A percentile compares a stretch with the other conserved stretches of the same genome.
Conservation (phyloP, 2,797 vertebrate genomes). For the Gymnocypris eckloni region DNA sequence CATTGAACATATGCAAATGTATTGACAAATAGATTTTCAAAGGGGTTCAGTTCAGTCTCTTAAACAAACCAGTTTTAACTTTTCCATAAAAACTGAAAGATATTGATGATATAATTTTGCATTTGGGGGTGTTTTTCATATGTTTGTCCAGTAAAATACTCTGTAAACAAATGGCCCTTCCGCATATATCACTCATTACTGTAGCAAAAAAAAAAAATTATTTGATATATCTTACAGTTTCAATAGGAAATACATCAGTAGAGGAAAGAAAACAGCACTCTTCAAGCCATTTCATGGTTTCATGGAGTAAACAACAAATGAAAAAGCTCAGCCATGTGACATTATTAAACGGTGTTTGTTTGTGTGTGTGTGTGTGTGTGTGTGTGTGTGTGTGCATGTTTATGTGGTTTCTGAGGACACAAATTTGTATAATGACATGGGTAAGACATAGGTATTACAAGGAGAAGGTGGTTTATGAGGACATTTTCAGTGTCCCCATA, state of each 20-base stretch:
- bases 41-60: not conserved
- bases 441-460: no score
- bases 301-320: not conserved
- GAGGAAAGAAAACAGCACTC: not conserved
- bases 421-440: no score
- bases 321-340: slow-evolving; percentile 9
- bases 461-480: no score
- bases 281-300: not conserved
- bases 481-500: no score
- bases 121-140: not conserved
- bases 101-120: not conserved
- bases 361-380: no score
- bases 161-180: not conserved
- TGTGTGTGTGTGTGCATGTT: no score
- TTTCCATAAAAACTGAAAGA: slow-evolving; percentile 4
- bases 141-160: not conserved
- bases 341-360: not conserved
- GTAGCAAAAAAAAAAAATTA: not conserved
- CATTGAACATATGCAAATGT: slow-evolving; percentile 20
- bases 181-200: not conserved
- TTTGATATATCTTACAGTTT: not conserved
- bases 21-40: slow-evolving; percentile 33
- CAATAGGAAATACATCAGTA: not conserved
- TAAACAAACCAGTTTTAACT: slow-evolving; percentile 21
- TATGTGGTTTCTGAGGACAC: no score